Percentiles rank a stretch among this genome's conserved stretches.
phyloP scores from a whole-genome alignment of 2,113 vertebrate genomes.

The Esox niger region DNA sequence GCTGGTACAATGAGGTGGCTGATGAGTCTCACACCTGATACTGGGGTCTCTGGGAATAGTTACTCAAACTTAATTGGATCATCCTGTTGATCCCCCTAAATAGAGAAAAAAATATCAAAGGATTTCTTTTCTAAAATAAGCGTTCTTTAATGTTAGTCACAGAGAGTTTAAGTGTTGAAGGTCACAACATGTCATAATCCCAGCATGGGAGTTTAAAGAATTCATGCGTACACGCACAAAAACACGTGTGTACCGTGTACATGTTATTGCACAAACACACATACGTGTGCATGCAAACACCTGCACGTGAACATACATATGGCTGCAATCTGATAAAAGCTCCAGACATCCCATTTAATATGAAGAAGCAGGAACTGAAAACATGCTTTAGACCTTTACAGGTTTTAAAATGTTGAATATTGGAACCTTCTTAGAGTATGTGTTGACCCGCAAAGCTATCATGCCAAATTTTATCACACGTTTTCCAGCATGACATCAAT shows the following conservation, averaged over 20 bases:
- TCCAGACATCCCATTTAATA: neutral
- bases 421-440: neutral
- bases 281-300: neutral
- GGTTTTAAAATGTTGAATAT: neutral
- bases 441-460: too few species aligned
- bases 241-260: too few species aligned
- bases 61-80: too few species aligned
- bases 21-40: too few species aligned
- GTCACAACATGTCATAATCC: slow-evolving; percentile 7
- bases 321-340: neutral
- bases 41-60: too few species aligned
- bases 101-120: slow-evolving; percentile 11
- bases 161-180: neutral
- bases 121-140: neutral
- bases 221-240: neutral
- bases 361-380: neutral
- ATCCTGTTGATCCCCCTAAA: neutral
- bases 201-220: neutral
- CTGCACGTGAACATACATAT: neutral
- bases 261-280: neutral
- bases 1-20: too few species aligned
- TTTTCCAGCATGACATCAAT: too few species aligned
- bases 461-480: too few species aligned
- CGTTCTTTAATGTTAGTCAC: neutral
- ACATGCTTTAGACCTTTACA: neutral